Evolutionary conservation across 2,797 vertebrate species (phyloP).

Genomic region (Gambelia wislizenii): DNA sequence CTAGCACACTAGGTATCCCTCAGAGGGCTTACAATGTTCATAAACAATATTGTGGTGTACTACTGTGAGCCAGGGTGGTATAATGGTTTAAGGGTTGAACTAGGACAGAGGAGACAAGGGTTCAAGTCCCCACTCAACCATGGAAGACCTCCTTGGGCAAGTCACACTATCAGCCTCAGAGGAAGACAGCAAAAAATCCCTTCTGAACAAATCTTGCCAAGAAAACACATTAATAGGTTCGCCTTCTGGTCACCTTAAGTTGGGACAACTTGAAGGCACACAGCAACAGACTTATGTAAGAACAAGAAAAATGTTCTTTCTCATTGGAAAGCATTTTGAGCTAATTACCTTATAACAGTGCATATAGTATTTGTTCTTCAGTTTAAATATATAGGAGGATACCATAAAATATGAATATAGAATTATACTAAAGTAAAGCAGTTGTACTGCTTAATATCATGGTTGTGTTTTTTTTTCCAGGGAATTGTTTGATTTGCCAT

Average conservation of each 20-base stretch:
- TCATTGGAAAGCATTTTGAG: neutral
- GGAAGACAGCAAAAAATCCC: no score
- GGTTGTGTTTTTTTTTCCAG: neutral
- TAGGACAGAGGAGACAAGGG: no score
- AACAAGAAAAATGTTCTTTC: neutral
- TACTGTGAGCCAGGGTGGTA: no score
- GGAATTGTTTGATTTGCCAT: neutral
- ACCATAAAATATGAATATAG: neutral
- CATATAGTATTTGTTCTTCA: neutral
- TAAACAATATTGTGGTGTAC: neutral
- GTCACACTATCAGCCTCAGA: no score
- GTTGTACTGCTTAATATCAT: no score
- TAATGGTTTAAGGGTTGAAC: no score
- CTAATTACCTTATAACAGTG: neutral
- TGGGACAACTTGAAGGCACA: no score
- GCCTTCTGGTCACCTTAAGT: no score
- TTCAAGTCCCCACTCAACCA: no score
- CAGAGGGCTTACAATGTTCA: neutral
- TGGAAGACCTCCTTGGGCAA: no score
- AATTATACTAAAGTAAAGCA: neutral
- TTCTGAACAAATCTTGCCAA: no score
- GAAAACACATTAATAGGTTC: no score
- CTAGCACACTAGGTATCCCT: neutral
- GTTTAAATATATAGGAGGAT: neutral
- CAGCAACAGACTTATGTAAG: neutral